phyloP scores from a whole-genome alignment of 1,140 invertebrate genomes.

The Hydropsyche tenuis region DNA sequence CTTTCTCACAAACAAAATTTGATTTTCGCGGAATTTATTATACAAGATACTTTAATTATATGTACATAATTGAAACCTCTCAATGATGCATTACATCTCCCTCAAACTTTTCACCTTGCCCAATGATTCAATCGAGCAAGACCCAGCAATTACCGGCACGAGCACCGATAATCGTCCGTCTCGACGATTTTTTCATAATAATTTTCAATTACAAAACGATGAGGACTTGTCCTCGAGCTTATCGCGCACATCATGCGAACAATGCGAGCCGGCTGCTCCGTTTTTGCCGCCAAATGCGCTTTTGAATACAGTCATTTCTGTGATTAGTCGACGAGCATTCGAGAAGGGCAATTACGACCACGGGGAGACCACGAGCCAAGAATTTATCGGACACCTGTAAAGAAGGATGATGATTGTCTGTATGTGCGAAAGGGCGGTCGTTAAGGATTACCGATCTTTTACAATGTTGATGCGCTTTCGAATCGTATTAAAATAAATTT shows the following conservation, averaged over 20 bases:
- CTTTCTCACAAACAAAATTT: no score
- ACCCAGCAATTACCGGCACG: no score
- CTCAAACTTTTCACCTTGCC: no score
- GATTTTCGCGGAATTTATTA: no score
- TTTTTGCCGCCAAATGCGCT: constrained; percentile 35
- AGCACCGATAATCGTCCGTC: no score
- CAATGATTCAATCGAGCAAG: no score
- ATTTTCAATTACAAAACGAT: neutral
- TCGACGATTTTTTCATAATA: neutral
- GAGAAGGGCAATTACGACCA: constrained; percentile 10
- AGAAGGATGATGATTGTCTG: neutral
- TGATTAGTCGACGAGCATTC: constrained; percentile 30
- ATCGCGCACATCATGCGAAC: constrained; percentile 2
- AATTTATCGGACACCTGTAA: constrained; percentile 30
- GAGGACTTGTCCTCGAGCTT: neutral
- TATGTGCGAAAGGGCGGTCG: neutral
- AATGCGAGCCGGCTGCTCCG: constrained; percentile 27
- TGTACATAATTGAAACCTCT: no score
- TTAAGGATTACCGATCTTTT: no score
- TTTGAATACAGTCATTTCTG: constrained; percentile 43
- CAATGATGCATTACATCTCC: no score
- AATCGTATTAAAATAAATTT: no score
- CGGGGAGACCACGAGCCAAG: constrained; percentile 16
- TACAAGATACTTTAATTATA: no score
- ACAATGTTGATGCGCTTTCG: no score